Evolutionary conservation across 2,888 invertebrate species (phyloP), one percentile per base, ranked within the genome.

Genomic region (Ethmia dodecea): DNA sequence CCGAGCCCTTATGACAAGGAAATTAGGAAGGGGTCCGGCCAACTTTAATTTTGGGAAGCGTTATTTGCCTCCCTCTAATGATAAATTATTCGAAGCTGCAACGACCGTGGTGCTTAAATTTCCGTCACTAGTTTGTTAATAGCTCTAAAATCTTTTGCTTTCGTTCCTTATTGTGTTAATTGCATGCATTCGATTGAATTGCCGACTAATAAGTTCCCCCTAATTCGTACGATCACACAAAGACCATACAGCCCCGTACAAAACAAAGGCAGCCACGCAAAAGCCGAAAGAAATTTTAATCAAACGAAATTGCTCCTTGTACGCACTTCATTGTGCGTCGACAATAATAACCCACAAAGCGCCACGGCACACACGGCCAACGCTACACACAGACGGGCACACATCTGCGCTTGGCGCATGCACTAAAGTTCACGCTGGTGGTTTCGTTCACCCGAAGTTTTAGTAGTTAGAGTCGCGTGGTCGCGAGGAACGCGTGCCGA

Each of bases 321-420:
- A 68, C 66, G 60, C 63, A 68, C 65, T 74, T 64, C 60, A 67
- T 71, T 71, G 70, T 74, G 60, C 58, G 63, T 69, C 67, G 70
- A 74, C 69, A 72, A 76, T 67, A 75, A 77, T 74, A 77, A 70
- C 66, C 67, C 66, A 72, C 72, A 71, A 73, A 68, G 68, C 69
- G 60, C 52, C 52, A 57, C 61, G 42, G 60, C 57, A 61, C 62
- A 60, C 60, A 55, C 55, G 55, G 58, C 52, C 4, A 11, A 20
- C 24, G 35, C 11, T 49, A 53, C 51, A 52, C 52, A 52, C 52
- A 55, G 48, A 54, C 52, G 47, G 41, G 48, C 52, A 52, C 54
- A 58, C 52, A 60, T 49, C 52, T 52, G 55, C 42, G 47, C 47
- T 49, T 42, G 47, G 60, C 59, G 65, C 61, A 67, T 70, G 67